Percentiles rank a stretch among this genome's conserved stretches.
Conservation (phyloP, 1,140 invertebrate genomes). For the Idris sp. region DNA sequence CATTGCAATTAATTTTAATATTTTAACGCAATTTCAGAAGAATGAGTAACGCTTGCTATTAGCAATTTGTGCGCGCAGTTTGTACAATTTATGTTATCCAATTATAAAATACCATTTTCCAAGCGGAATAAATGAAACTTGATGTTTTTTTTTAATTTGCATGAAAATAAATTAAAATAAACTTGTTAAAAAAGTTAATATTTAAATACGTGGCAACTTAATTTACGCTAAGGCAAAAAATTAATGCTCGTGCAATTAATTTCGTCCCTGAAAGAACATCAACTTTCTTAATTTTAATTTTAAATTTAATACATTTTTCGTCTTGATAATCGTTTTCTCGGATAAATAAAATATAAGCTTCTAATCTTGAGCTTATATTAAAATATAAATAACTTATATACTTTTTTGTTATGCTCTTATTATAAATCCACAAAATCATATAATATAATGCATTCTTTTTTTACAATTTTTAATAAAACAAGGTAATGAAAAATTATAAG, state of each 20-base stretch:
- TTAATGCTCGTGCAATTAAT: slow-evolving; percentile 44
- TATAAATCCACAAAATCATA: no score
- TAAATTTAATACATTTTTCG: slow-evolving; percentile 5
- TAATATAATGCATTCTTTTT: no score
- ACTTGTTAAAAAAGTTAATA: slow-evolving; percentile 15
- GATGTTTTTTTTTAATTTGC: slow-evolving; percentile 42
- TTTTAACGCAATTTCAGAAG: slow-evolving; percentile 37
- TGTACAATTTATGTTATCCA: slow-evolving; percentile 54
- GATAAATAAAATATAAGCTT: no score
- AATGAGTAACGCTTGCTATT: slow-evolving; percentile 18
- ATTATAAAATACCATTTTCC: slow-evolving; percentile 54
- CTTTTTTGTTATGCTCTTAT: no score
- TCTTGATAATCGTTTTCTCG: no score
- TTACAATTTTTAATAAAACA: no score
- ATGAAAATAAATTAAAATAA: slow-evolving; percentile 12
- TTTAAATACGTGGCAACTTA: slow-evolving; percentile 49
- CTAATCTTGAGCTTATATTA: no score
- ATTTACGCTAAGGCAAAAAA: slow-evolving; percentile 39
- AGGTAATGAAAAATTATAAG: no score
- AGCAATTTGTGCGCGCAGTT: slow-evolving; percentile 33
- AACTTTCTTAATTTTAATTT: slow-evolving; percentile 31
- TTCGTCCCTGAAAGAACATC: slow-evolving; percentile 22
- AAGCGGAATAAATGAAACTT: slow-evolving; percentile 37
- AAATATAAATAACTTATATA: no score
- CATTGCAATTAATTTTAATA: slow-evolving; percentile 44